Evolutionary conservation across 2,113 vertebrate genomes (phyloP), one percentile per base, ranked within the genome.

Genomic region (Planiliza haematocheilus): DNA sequence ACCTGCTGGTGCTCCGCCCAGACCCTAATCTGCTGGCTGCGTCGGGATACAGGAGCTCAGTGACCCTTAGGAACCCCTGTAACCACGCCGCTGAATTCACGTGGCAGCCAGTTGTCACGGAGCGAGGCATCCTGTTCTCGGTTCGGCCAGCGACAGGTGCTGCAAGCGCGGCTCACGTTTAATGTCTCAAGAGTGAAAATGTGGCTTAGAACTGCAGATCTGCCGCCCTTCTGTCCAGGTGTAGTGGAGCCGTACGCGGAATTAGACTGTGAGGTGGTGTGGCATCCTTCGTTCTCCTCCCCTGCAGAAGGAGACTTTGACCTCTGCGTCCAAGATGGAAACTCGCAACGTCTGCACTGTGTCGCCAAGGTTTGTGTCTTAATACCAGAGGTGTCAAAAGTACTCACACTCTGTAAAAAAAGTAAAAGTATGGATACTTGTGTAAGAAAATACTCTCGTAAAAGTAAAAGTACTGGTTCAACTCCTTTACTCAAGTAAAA

Each of bases 191-290:
- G 51, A 30, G 59, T 57, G 14, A 11, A 41, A 8, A 30, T 51
- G n/a, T 11, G 48, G 17, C 30, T 65, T 8, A 56, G n/a, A n/a
- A n/a, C n/a, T 21, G 24, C 11, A 49, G n/a, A 13, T 49, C 43
- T n/a, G n/a, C n/a, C n/a, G n/a, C 30, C 16, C 1, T 20, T 21
- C 10, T 24, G 17, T 34, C 3, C 89, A 97, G 96, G 96, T 37
- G 55, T 51, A 59, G 93, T 98, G 82, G 94, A 95, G 70, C 89
- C 95, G 3, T 89, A 83, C 14, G 91, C 81, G n/a, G 94, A 96
- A 45, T 21, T 97, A 75, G 94, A 96, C 67, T 98, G 96, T 86
- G 96, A 98, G 93, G 94, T 97, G 37, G 88, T 92, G 61, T 97
- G 96, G 95, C 87, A 89, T 42, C 91, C 95, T 0, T 81, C 92